A percentile compares a stretch with the other conserved stretches of the same genome.
Evolutionary conservation across 1,140 invertebrate genomes (phyloP).

Genomic region (Neotoxoptera formosana): DNA sequence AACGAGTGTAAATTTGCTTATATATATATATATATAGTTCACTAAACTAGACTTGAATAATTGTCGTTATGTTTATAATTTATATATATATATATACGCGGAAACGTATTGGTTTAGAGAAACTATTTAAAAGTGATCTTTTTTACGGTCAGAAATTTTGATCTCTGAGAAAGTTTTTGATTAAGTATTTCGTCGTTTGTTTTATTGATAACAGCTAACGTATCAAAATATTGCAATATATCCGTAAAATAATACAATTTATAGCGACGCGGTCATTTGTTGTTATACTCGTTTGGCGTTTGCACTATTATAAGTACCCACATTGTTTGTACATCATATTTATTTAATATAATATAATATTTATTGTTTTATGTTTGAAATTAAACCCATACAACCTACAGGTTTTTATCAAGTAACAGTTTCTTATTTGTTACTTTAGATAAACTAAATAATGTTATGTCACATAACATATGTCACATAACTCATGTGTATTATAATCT

Average conservation of each 20-base stretch:
- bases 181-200: not conserved
- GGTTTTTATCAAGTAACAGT: not conserved
- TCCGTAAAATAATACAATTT: not conserved
- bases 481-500: conserved; percentile 10
- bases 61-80: not conserved
- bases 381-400: not conserved
- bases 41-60: not conserved
- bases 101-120: not conserved
- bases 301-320: not conserved
- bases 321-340: not conserved
- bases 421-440: not conserved
- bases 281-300: not conserved
- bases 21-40: not conserved
- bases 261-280: not conserved
- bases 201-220: not conserved
- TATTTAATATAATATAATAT: not conserved
- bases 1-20: not conserved
- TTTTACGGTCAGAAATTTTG: not conserved
- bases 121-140: not conserved
- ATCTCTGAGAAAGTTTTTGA: not conserved
- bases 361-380: not conserved
- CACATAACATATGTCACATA: too few species aligned
- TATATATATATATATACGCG: too few species aligned
- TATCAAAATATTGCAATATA: not conserved
- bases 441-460: too few species aligned